phyloP scores from a whole-genome alignment of 2,797 vertebrate species.

The Amniataba percoides region DNA sequence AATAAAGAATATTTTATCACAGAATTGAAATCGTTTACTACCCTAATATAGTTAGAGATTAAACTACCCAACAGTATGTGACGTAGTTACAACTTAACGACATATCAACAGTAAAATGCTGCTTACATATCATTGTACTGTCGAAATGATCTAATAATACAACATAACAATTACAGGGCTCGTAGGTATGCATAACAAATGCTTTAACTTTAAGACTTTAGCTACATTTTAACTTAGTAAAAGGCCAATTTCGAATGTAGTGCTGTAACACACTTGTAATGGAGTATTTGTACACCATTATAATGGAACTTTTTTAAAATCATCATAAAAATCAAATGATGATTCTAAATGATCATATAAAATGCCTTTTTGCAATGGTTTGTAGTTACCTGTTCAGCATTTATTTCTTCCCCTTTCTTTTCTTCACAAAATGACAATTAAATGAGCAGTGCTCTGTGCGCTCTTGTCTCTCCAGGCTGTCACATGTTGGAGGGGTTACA shows the following conservation, averaged over 20 bases:
- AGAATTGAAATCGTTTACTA: not conserved
- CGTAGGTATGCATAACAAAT: not conserved
- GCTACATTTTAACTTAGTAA: not conserved
- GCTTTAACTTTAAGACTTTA: not conserved
- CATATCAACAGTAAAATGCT: not conserved
- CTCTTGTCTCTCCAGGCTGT: not conserved
- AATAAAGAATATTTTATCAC: slow-evolving; percentile 3
- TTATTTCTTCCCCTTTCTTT: not conserved
- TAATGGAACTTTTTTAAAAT: not conserved
- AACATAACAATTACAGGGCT: not conserved
- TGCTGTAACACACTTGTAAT: not conserved
- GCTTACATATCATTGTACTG: not conserved
- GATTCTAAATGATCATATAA: not conserved
- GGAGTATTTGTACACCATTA: not conserved
- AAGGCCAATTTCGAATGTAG: not conserved
- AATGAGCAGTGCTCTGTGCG: not conserved
- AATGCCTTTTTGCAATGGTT: not conserved
- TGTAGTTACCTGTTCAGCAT: not conserved
- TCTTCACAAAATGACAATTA: not conserved
- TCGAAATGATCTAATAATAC: not conserved
- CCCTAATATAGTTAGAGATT: not conserved
- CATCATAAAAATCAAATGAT: not conserved
- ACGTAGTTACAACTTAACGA: not conserved
- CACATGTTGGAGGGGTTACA: not conserved
- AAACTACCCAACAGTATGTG: not conserved